Evolutionary conservation across 2,113 vertebrate species (phyloP), one percentile per base, ranked within the genome.

Genomic region (Castor canadensis): DNA sequence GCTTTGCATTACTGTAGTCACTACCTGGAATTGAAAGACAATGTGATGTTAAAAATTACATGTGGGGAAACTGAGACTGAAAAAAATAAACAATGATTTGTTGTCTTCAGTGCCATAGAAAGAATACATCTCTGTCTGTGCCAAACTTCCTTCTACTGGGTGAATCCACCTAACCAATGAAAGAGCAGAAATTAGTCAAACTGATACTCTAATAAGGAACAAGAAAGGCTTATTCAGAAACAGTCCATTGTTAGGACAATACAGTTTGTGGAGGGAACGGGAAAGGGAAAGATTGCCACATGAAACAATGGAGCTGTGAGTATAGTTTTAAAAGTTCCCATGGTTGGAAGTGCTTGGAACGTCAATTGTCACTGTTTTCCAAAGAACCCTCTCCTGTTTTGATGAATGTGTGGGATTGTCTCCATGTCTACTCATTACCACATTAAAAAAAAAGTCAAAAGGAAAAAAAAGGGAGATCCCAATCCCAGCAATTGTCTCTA

Each of bases 391-490:
- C 43, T 32, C 38, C 91, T 26, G 84, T 73, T 97, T 97, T 97
- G 94, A 98, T 97, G 77, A 97, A 95, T 95, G 22, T 85, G 62
- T 95, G 67, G 88, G 96, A 98, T 94, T 97, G 93, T 98, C 81
- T 98, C 72, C 95, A 88, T 80, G 56, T 95, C 87, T 97, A 93
- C 77, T 97, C 84, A 96, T 98, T 96, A 97, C 45, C 91, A 97
- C 56, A 89, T 89, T 0, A 91, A 89, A 95, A 96, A 96, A 69
- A 91, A 49, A 8, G 5, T 22, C 8, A 72, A 58, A 17, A 64
- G n/a, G 40, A 9, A 0, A 24, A 64, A 24, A 64, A 35, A 32
- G 0, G 24, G 3, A 64, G 15, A 66, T 95, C 60, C 97, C 93
- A 97, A 93, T 95, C 87, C 87, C 73, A 91, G 89, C 0, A 1